phyloP scores from a whole-genome alignment of 2,888 invertebrate species.

The Drosophila nr. medialis region DNA sequence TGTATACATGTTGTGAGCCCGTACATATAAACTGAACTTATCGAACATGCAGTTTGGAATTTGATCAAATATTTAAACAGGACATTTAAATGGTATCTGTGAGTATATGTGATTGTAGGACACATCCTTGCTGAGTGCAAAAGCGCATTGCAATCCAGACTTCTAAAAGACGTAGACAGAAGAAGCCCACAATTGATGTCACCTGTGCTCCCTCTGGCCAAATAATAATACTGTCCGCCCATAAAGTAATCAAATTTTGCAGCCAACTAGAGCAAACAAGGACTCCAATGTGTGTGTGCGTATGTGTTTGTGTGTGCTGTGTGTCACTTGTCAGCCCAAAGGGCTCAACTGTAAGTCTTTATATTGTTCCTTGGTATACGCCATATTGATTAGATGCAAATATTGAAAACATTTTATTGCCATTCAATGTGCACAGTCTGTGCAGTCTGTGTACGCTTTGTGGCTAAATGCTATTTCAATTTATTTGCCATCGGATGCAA shows the following conservation, averaged over 20 bases:
- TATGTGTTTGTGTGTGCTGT: slow-evolving; percentile 13
- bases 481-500: slow-evolving; percentile 34
- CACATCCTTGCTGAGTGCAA: slow-evolving; percentile 38
- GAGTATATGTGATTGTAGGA: slow-evolving; percentile 14
- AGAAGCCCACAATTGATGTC: slow-evolving; percentile 35
- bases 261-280: slow-evolving; percentile 38
- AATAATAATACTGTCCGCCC: slow-evolving; percentile 49
- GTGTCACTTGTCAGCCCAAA: slow-evolving; percentile 65
- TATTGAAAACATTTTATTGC: slow-evolving; percentile 61
- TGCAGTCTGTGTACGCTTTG: slow-evolving; percentile 28
- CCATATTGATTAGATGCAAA: slow-evolving; percentile 65
- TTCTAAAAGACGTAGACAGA: slow-evolving; percentile 10
- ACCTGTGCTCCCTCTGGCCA: slow-evolving; percentile 43
- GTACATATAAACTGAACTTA: slow-evolving; percentile 26
- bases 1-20: background rate
- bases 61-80: slow-evolving; percentile 61
- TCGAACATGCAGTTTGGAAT: slow-evolving; percentile 56
- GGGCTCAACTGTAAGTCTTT: slow-evolving; percentile 22
- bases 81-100: slow-evolving; percentile 52
- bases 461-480: slow-evolving; percentile 41
- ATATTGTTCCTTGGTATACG: slow-evolving; percentile 44
- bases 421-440: slow-evolving; percentile 24
- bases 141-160: slow-evolving; percentile 57
- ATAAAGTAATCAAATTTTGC: slow-evolving; percentile 74
- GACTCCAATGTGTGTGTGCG: background rate